Evolutionary conservation across 1,140 invertebrate genomes (phyloP).

Genomic region (Sarcophaga peregrina): DNA sequence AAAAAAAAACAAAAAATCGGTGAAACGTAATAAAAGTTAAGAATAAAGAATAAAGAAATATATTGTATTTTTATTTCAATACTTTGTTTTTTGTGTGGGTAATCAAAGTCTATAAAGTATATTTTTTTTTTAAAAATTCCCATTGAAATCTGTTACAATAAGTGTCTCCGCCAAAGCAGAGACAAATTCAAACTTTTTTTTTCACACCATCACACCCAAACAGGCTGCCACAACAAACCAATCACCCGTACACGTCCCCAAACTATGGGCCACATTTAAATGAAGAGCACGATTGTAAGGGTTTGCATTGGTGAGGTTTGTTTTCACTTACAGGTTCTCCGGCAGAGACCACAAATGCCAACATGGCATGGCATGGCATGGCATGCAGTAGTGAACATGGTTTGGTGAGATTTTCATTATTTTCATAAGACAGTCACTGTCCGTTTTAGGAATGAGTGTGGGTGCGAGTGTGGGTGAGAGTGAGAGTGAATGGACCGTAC

Average conservation of each 20-base stretch:
- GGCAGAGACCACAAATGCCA: constrained; percentile 18
- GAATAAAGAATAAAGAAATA: constrained; percentile 15
- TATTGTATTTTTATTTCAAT: neutral
- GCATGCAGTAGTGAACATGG: neutral
- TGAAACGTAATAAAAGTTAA: constrained; percentile 21
- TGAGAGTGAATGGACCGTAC: constrained; percentile 22
- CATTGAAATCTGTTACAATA: constrained; percentile 41
- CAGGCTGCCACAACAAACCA: neutral
- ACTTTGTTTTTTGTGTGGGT: neutral
- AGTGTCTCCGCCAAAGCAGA: constrained; percentile 29
- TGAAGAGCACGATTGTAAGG: constrained; percentile 2
- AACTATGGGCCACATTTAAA: neutral
- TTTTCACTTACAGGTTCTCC: neutral
- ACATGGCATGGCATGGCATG: neutral
- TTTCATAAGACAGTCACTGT: constrained; percentile 22
- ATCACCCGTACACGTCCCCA: neutral
- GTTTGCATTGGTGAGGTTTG: neutral
- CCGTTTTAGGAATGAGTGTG: neutral
- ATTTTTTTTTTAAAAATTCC: constrained; percentile 13
- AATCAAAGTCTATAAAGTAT: neutral
- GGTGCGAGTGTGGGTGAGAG: neutral
- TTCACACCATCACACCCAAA: constrained; percentile 32
- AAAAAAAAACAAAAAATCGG: no score
- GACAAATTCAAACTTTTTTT: constrained; percentile 20
- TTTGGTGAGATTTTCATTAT: neutral